phyloP scores from a whole-genome alignment of 2,113 vertebrate species.

The Platycercus adscitus region DNA sequence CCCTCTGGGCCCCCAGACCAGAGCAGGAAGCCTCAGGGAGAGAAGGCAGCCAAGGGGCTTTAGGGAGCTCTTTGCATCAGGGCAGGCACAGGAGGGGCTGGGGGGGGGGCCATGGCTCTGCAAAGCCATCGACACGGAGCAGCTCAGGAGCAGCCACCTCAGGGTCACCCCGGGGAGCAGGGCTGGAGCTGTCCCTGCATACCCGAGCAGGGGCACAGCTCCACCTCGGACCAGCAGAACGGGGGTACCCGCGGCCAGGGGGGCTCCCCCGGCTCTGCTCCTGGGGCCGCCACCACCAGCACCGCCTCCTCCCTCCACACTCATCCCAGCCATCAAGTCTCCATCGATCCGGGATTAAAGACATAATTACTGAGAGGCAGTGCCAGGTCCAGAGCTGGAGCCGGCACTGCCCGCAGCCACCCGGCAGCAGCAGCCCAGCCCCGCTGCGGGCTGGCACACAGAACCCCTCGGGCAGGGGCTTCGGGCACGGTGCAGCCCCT shows the following conservation, averaged over 20 bases:
- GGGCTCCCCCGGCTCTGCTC: background rate
- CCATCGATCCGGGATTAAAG: background rate
- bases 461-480: background rate
- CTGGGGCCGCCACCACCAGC: background rate
- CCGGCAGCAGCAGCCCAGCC: background rate
- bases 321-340: background rate
- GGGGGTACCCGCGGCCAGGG: accelerated
- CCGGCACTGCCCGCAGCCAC: background rate
- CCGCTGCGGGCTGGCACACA: background rate
- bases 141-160: background rate
- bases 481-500: background rate
- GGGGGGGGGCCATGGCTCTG: background rate
- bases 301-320: background rate
- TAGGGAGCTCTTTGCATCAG: accelerated
- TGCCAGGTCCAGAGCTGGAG: background rate
- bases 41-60: background rate
- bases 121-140: accelerated
- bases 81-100: background rate
- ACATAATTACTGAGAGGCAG: background rate
- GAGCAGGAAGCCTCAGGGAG: background rate
- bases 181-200: background rate
- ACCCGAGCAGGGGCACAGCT: accelerated
- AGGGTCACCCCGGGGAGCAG: background rate
- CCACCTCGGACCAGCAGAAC: background rate
- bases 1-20: too few species aligned